These are phyloP conservation scores for Megaceryle alcyon DNA, from an alignment of 2,797 vertebrate genomes.

Conservation along the genomic window DNA sequence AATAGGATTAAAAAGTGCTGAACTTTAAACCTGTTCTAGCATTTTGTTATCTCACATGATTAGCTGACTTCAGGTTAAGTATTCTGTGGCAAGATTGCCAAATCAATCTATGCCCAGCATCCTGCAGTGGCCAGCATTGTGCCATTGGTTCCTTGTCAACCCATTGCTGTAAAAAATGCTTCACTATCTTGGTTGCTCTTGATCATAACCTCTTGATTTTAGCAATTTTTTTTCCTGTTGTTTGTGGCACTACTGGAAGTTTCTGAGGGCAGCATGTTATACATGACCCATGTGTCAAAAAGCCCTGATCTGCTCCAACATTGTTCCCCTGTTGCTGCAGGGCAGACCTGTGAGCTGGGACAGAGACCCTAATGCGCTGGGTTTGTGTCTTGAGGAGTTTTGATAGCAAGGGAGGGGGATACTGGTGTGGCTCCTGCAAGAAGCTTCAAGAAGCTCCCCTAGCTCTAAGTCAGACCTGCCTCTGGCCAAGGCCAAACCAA, in stretches of 20 bases:
- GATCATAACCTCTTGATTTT: not conserved
- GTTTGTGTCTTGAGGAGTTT: not conserved
- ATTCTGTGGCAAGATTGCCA: not conserved
- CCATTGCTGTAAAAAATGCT: not conserved
- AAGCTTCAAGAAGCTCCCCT: not conserved
- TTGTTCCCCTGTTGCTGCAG: accelerated
- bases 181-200: not conserved
- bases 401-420: not conserved
- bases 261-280: not conserved
- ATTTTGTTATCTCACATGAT: not conserved
- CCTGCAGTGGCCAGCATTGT: accelerated
- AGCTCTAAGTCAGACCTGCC: not conserved
- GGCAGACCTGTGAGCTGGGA: not conserved
- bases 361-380: not conserved
- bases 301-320: not conserved
- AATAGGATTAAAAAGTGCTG: not conserved
- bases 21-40: not conserved
- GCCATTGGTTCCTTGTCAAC: not conserved
- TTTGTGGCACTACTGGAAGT: not conserved
- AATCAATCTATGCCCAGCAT: accelerated
- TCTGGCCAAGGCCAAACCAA: not conserved
- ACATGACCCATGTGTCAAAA: accelerated
- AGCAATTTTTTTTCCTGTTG: not conserved
- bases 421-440: not conserved
- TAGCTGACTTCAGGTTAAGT: not conserved